Evolutionary conservation across 2,888 invertebrate genomes (phyloP).

Genomic region (Trissolcus japonicus): DNA sequence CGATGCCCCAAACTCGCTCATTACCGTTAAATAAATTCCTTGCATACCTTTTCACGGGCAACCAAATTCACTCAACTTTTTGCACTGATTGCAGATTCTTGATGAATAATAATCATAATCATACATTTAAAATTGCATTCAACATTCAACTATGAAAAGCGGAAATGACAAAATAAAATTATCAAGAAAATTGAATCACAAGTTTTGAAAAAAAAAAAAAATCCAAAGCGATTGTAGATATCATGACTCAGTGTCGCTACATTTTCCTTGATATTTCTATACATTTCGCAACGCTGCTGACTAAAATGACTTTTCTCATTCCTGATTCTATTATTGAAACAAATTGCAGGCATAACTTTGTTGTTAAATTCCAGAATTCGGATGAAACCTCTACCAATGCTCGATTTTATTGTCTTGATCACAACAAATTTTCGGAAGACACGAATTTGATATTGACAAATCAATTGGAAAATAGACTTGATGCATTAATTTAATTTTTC

Average conservation of each 20-base stretch:
- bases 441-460: neutral
- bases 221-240: constrained; percentile 15
- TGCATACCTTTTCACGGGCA: constrained; percentile 2
- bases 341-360: constrained; percentile 10
- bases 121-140: constrained; percentile 1
- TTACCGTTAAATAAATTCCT: constrained; percentile 32
- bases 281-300: constrained; percentile 2
- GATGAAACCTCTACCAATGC: too few species aligned
- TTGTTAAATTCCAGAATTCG: neutral
- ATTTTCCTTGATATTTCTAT: constrained; percentile 19
- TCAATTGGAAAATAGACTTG: too few species aligned
- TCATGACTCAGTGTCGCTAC: constrained; percentile 24
- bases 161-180: constrained; percentile 34
- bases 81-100: neutral
- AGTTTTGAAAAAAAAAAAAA: constrained; percentile 14
- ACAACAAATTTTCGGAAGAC: neutral
- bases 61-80: constrained; percentile 14
- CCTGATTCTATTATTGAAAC: constrained; percentile 13
- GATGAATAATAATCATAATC: neutral
- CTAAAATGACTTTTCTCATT: constrained; percentile 16
- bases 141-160: constrained; percentile 5
- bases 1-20: constrained; percentile 19
- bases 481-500: too few species aligned
- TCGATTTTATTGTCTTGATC: neutral
- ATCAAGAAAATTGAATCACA: constrained; percentile 38